Percentiles rank a stretch among this genome's conserved stretches.
These are phyloP conservation scores for Odontothrips loti DNA, from an alignment of 2,888 invertebrate species.

Conservation along the genomic window DNA sequence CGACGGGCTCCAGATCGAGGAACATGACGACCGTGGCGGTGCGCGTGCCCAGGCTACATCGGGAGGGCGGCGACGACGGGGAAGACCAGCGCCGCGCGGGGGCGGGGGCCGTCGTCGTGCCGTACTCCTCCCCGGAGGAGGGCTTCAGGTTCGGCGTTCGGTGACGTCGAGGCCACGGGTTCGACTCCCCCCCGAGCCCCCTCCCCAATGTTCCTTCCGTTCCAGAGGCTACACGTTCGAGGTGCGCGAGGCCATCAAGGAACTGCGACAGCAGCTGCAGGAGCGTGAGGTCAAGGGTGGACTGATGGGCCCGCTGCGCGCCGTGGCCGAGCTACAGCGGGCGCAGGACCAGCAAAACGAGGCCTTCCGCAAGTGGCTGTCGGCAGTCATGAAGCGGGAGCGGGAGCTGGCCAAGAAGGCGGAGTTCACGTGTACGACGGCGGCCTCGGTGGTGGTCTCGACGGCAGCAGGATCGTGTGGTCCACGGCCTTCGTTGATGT, in stretches of 20 bases:
- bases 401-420: background rate
- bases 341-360: background rate
- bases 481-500: background rate
- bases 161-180: background rate
- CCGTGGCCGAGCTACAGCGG: background rate
- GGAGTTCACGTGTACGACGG: background rate
- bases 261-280: background rate
- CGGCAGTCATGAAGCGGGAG: background rate
- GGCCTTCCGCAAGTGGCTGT: conserved; percentile 11
- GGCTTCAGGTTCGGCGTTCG: background rate
- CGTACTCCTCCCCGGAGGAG: background rate
- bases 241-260: background rate
- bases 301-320: background rate
- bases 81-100: background rate
- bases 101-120: background rate
- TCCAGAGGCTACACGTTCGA: conserved; percentile 9
- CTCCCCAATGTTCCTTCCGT: background rate
- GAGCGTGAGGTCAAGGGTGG: background rate
- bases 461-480: background rate
- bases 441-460: background rate
- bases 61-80: background rate
- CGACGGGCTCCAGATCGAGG: background rate
- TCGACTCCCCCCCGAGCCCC: background rate
- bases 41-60: background rate
- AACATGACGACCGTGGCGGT: background rate